phyloP scores from a whole-genome alignment of 2,888 invertebrate species.

The Masnerella sp. region DNA sequence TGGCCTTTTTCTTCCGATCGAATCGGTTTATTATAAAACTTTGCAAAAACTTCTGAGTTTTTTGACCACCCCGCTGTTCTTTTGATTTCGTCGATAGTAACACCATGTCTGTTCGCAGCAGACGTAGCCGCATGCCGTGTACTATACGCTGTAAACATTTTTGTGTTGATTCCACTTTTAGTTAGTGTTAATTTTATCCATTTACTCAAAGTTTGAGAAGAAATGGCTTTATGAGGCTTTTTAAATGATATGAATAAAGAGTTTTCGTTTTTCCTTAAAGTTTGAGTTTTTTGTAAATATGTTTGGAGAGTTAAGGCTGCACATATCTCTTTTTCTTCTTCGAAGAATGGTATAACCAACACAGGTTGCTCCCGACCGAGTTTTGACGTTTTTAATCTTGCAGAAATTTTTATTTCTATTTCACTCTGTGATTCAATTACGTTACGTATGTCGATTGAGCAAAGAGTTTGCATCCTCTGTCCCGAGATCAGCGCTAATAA shows the following conservation, averaged over 20 bases:
- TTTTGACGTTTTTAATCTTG: constrained; percentile 35
- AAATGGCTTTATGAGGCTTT: constrained; percentile 4
- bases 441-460: constrained; percentile 42
- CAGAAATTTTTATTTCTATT: constrained; percentile 43
- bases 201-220: constrained; percentile 7
- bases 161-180: neutral
- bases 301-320: constrained; percentile 20
- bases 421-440: constrained; percentile 16
- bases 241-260: constrained; percentile 5
- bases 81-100: constrained; percentile 16
- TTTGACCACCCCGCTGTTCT: constrained; percentile 20
- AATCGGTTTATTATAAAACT: constrained; percentile 17
- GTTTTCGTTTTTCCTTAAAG: constrained; percentile 14
- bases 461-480: no score
- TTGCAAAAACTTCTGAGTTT: constrained; percentile 11
- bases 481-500: neutral
- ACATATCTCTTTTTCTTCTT: constrained; percentile 25
- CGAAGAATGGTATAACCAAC: neutral
- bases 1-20: neutral
- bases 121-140: constrained; percentile 22
- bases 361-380: constrained; percentile 15
- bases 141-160: constrained; percentile 6
- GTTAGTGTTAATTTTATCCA: constrained; percentile 11
- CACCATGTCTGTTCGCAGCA: constrained; percentile 15
- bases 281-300: neutral